Evolutionary conservation across 2,113 vertebrate genomes (phyloP).

Genomic region (Propithecus coquereli): DNA sequence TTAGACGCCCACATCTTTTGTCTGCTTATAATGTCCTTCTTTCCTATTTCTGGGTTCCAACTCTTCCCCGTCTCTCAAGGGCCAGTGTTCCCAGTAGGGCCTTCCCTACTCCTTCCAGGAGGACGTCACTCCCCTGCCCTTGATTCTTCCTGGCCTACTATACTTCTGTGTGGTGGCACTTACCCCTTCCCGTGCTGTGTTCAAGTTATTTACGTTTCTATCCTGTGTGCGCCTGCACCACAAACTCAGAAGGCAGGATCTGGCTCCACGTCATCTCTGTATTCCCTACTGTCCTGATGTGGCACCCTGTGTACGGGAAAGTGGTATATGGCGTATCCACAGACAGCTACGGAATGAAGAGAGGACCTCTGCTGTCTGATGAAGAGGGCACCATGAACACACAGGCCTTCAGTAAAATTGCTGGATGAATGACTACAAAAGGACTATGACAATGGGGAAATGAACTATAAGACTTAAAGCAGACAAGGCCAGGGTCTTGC

Average conservation of each 20-base stretch:
- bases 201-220: background rate
- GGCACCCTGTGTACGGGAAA: background rate
- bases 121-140: background rate
- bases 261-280: background rate
- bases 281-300: fast-evolving
- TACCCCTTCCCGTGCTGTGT: background rate
- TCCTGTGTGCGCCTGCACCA: background rate
- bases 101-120: background rate
- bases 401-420: background rate
- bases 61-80: background rate
- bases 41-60: background rate
- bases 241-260: background rate
- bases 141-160: background rate
- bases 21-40: background rate
- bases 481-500: background rate
- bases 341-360: background rate
- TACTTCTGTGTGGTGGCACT: background rate
- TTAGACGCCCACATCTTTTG: too few species aligned
- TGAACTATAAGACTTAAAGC: background rate
- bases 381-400: background rate
- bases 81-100: background rate
- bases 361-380: background rate
- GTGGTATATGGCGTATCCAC: background rate
- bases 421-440: background rate
- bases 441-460: background rate